Conservation (phyloP, 2,888 invertebrate species). For the Scrobipalpa costella region DNA sequence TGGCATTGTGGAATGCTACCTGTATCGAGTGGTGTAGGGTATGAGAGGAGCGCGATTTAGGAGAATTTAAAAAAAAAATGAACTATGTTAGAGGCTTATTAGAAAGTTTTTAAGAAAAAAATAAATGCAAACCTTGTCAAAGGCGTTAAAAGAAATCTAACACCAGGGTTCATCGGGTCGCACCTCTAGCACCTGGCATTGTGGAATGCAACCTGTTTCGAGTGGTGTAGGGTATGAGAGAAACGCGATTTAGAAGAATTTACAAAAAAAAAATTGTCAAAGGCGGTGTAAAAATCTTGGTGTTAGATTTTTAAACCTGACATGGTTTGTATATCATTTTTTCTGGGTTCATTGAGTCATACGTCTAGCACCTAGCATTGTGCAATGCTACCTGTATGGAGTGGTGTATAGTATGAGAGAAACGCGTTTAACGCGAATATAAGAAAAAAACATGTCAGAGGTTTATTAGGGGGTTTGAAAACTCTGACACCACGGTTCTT, state of each 20-base stretch:
- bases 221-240: conserved; percentile 37
- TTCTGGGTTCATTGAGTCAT: too few species aligned
- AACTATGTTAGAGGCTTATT: too few species aligned
- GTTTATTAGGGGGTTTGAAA: too few species aligned
- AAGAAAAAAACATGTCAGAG: neutral
- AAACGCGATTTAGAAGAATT: neutral
- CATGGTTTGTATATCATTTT: too few species aligned
- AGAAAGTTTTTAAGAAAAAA: too few species aligned
- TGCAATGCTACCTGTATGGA: conserved; percentile 57
- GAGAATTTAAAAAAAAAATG: neutral
- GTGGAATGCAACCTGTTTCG: conserved; percentile 57
- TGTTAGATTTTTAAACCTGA: too few species aligned
- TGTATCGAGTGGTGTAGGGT: conserved; percentile 38
- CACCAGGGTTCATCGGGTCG: conserved; percentile 54
- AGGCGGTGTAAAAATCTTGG: too few species aligned
- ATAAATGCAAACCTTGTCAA: too few species aligned
- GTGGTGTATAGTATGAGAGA: conserved; percentile 37
- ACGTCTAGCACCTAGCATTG: conserved; percentile 60
- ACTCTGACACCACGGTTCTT: too few species aligned
- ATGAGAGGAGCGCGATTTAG: conserved; percentile 23
- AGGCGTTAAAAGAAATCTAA: too few species aligned
- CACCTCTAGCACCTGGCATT: conserved; percentile 60
- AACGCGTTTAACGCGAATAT: neutral
- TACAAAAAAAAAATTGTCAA: neutral
- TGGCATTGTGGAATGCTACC: conserved; percentile 64